These are phyloP conservation scores for Ammodytes marinus DNA, from an alignment of 2,113 vertebrate genomes.

Conservation along the genomic window DNA sequence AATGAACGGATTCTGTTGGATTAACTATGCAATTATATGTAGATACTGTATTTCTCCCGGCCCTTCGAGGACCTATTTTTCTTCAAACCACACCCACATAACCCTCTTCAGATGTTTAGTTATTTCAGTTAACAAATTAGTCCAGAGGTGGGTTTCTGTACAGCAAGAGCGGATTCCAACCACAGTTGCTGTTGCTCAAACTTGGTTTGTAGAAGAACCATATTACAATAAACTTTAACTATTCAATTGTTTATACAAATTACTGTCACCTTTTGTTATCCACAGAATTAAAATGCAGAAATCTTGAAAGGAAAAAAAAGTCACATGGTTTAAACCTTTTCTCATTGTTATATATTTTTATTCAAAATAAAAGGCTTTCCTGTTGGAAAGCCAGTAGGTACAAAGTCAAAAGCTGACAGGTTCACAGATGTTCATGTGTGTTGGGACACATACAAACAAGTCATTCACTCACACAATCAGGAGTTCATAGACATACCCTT, in stretches of 20 bases:
- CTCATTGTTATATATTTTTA: slow-evolving; percentile 19
- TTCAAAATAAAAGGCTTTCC: slow-evolving; percentile 40
- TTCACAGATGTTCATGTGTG: slow-evolving; percentile 29
- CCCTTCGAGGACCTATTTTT: too few species aligned
- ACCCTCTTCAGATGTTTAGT: too few species aligned
- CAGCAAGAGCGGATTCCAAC: not conserved
- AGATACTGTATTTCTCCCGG: not conserved
- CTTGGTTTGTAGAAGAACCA: not conserved
- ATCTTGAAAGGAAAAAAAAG: not conserved
- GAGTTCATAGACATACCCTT: not conserved
- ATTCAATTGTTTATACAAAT: not conserved
- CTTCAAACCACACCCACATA: not conserved
- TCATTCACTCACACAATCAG: not conserved
- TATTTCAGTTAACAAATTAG: not conserved
- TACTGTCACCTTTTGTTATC: not conserved
- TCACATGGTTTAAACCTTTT: not conserved
- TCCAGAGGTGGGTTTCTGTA: not conserved
- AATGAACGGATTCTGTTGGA: not conserved
- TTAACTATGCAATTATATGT: not conserved
- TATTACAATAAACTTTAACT: too few species aligned
- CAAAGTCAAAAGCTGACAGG: slow-evolving; percentile 32
- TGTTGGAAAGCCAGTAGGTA: slow-evolving; percentile 17
- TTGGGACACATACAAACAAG: slow-evolving; percentile 26
- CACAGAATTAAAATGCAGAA: not conserved
- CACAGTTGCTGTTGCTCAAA: not conserved